Base-by-base conservation (phyloP, 2,888 invertebrate genomes). In the Clitarchus hookeri region DNA sequence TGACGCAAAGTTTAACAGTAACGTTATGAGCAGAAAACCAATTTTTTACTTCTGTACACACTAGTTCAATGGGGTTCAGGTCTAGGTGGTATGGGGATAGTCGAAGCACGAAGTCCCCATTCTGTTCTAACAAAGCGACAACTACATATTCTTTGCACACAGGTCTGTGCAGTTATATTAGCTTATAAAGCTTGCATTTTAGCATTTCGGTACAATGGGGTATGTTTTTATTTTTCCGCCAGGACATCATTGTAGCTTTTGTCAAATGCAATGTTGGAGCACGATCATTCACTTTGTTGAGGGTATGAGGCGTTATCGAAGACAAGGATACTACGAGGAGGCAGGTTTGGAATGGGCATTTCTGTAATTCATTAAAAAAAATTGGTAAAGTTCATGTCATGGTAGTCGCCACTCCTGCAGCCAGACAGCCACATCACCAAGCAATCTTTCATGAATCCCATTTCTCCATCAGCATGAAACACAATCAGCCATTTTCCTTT, bases 31-130 rank as follows among this genome's bases (percentile, higher is more conserved):
- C 3, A 82, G 85, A 84, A 48, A 87, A 84, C 86, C 86, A 85
- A 53, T 87, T 87, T 82, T 87, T 87, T 23, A 88, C 36, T n/a
- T 77, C 84, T 25, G 84, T 85, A 53, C 84, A 86, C 12, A 86
- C 48, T 23, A 86, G 25, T 65, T 87, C 87, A 27, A 87, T 87
- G 13, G 84, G 27, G 80, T 87, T 87, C n/a, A 86, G 79, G 27
- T 87, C 86, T 25, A 85, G 86, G 25, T 87, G 86, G 44, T 80
- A 26, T 6, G 27, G 80, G 8, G 80, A 0, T 26, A 36, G 36
- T 4, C 26, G 6, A 80, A 80, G 27, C 27, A 4, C 80, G 0
- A 19, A 36, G 27, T 36, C 1, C 23, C 23, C 36, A 6, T 19
- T 23, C 36, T 23, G 23, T 80, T 4, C 26, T 19, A 36, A 6